A percentile compares a stretch with the other conserved stretches of the same genome.
These are phyloP conservation scores for Darevskia mixta DNA, from an alignment of 2,797 vertebrate species.

Conservation along the genomic window DNA sequence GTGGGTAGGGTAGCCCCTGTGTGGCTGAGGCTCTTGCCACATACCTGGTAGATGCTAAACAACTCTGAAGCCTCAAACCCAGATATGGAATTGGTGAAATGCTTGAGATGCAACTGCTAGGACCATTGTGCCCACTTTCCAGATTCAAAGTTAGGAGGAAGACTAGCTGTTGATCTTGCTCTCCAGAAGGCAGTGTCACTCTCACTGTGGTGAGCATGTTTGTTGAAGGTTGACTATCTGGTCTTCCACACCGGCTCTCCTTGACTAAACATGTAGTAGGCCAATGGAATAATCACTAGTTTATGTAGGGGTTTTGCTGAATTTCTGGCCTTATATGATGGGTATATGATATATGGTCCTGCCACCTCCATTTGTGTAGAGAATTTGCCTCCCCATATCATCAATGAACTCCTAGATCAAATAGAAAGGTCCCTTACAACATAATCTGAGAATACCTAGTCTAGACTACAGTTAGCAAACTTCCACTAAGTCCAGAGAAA, in stretches of 20 bases:
- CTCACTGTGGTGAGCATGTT: not conserved
- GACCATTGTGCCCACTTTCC: too few relatives aligned
- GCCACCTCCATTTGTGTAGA: not conserved
- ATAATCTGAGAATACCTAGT: slow-evolving; percentile 6
- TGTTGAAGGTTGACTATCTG: not conserved
- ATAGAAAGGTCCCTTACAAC: not conserved
- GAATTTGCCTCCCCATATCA: not conserved
- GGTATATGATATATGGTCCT: not conserved
- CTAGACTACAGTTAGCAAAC: slow-evolving; percentile 39
- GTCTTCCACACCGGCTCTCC: not conserved
- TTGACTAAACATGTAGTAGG: not conserved
- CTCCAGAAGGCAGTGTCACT: too few relatives aligned
- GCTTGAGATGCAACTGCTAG: not conserved
- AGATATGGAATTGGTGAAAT: not conserved
- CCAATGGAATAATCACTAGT: not conserved
- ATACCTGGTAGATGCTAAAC: not conserved
- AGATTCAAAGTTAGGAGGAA: too few relatives aligned
- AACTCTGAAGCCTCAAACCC: not conserved
- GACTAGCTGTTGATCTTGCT: too few relatives aligned
- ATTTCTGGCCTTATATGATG: not conserved
- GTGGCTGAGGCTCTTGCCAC: not conserved
- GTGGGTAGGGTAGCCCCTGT: not conserved
- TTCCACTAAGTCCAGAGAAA: slow-evolving; percentile 47
- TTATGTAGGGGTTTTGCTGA: not conserved
- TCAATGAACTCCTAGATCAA: not conserved